These are phyloP conservation scores for Clarias magur DNA, from an alignment of 2,113 vertebrate genomes.

Conservation along the genomic window DNA sequence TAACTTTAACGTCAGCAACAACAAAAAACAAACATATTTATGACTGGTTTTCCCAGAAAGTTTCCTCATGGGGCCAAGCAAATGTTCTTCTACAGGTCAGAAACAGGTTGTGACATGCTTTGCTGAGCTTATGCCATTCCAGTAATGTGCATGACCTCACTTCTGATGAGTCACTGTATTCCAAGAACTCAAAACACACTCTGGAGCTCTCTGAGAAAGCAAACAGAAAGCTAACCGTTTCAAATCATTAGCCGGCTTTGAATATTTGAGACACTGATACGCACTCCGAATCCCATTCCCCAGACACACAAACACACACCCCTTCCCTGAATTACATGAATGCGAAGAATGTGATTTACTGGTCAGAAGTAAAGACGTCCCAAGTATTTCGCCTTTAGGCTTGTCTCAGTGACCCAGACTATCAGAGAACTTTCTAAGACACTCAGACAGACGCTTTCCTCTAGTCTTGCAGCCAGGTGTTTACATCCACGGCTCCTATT, in stretches of 20 bases:
- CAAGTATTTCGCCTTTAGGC: neutral
- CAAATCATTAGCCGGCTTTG: neutral
- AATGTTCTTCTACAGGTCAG: neutral
- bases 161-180: slow-evolving; percentile 33
- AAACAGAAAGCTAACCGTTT: neutral
- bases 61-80: neutral
- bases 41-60: neutral
- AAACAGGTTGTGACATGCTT: slow-evolving; percentile 5
- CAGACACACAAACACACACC: neutral
- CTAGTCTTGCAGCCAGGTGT: neutral
- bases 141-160: slow-evolving; percentile 25
- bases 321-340: neutral
- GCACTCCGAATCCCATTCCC: neutral
- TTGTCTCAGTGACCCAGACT: neutral
- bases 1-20: neutral
- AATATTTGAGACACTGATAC: neutral
- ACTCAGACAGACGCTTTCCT: neutral
- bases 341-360: slow-evolving; percentile 6
- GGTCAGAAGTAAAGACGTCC: neutral
- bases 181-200: neutral
- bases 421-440: neutral
- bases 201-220: neutral
- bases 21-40: neutral
- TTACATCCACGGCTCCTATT: neutral
- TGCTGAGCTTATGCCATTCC: slow-evolving; percentile 14